Base-by-base conservation (phyloP, 2,888 invertebrate species). In the Ophion costatus region DNA sequence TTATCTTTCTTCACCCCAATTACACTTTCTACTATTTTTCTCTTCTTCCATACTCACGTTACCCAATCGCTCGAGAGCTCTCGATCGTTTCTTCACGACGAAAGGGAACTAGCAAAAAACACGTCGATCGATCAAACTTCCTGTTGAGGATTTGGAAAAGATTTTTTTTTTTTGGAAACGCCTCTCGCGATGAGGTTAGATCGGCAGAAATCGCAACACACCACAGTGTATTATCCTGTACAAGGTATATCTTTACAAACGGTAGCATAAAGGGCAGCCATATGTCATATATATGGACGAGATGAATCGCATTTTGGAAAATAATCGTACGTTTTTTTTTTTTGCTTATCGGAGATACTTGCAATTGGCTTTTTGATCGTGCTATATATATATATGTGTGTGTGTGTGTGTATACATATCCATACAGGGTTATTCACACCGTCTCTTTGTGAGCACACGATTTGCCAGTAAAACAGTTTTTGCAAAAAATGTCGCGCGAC, bases 171-270 rank as follows among this genome's bases (percentile, higher is more conserved):
- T 14, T 51, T 51, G 17, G 17, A 0, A 17, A 51, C 51, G 14
- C 33, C 33, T 74, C 56, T 59, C 57, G 57, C 29, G 63, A 64
- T 10, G 20, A 59, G 66, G 51, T 17, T 51, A 78, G 78, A 66
- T 78, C 45, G 73, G 67, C 71, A 80, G 69, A 75, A 80, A 74
- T 77, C 73, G 59, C 71, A 78, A 66, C 17, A 73, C 67, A 82
- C 69, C 77, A 77, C 33, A 64, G 59, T 73, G 64, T 66, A 76
- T 57, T 82, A 56, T 75, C 57, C 67, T 75, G 56, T 56, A 67
- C 20, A 67, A 45, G 17, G 20, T 66, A 64, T 71, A 17, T 73
- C 9, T 38, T n/a, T 63, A 63, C 38, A 75, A n/a, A 66, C 20
- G 38, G 38, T 38, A 38, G 38, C 38, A 9, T 51, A 51, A 51